Conservation (phyloP, 2,888 invertebrate genomes). For the Leistus spinibarbis region DNA sequence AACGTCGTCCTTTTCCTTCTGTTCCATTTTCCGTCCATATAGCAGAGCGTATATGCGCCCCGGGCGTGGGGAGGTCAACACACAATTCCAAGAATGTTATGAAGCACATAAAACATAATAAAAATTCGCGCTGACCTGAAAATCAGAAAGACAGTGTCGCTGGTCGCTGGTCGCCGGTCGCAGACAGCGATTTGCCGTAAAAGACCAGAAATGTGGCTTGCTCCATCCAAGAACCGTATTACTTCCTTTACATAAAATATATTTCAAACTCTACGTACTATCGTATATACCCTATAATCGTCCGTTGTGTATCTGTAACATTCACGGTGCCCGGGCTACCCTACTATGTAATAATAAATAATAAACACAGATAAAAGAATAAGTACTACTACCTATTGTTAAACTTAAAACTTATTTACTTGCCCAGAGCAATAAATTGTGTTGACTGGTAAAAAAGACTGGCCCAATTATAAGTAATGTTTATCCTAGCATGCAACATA, state of each 20-base stretch:
- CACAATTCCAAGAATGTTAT: slow-evolving; percentile 43
- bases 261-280: too few species aligned
- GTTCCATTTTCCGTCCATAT: too few species aligned
- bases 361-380: too few species aligned
- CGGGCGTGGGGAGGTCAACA: neutral
- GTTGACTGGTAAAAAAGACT: neutral
- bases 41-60: neutral
- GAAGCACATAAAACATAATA: slow-evolving; percentile 44
- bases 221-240: too few species aligned
- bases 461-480: neutral
- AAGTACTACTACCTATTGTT: too few species aligned
- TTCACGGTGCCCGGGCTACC: slow-evolving; percentile 14
- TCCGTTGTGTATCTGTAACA: slow-evolving; percentile 15
- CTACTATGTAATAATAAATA: neutral
- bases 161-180: neutral
- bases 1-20: too few species aligned
- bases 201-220: too few species aligned
- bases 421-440: neutral
- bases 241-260: too few species aligned
- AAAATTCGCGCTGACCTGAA: slow-evolving; percentile 44
- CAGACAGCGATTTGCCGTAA: slow-evolving; percentile 12
- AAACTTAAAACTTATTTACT: too few species aligned
- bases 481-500: neutral
- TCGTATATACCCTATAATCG: too few species aligned
- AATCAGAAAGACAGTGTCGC: slow-evolving; percentile 23